Conservation (phyloP, 2,888 invertebrate species). For the Aethes cnicana region DNA sequence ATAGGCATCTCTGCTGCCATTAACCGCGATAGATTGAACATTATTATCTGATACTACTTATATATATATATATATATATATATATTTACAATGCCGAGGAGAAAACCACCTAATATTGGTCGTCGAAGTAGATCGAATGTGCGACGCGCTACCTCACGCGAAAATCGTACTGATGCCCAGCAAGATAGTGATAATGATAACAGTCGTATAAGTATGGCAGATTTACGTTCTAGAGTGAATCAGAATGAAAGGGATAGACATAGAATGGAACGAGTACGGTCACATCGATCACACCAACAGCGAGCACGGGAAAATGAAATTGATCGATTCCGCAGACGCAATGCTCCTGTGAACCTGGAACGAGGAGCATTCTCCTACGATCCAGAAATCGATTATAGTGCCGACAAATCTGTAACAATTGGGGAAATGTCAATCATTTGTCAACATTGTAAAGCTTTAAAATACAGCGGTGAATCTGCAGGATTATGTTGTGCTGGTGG, state of each 20-base stretch:
- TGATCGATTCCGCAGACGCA: constrained; percentile 29
- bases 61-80: no score
- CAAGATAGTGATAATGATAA: constrained; percentile 34
- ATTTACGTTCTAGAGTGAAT: constrained; percentile 31
- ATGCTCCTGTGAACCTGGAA: constrained; percentile 22
- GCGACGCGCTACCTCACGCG: constrained; percentile 42
- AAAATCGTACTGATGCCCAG: constrained; percentile 44
- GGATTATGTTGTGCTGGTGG: constrained; percentile 44
- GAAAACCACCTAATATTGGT: no score
- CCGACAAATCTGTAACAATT: constrained; percentile 35
- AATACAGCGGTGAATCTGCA: constrained; percentile 43
- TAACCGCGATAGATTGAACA: no score
- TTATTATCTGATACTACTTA: no score
- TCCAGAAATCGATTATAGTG: constrained; percentile 33
- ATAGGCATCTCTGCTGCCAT: no score
- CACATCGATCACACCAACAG: constrained; percentile 34
- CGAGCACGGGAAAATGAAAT: constrained; percentile 32
- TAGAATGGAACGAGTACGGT: constrained; percentile 29
- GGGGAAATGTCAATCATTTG: constrained; percentile 37
- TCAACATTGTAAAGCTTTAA: constrained; percentile 42
- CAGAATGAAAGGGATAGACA: constrained; percentile 28
- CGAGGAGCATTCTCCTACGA: constrained; percentile 33
- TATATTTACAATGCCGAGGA: no score
- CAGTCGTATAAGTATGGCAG: constrained; percentile 33
- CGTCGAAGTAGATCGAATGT: constrained; percentile 43